These are phyloP conservation scores for Butorides virescens DNA, from an alignment of 2,113 vertebrate species.

Conservation along the genomic window DNA sequence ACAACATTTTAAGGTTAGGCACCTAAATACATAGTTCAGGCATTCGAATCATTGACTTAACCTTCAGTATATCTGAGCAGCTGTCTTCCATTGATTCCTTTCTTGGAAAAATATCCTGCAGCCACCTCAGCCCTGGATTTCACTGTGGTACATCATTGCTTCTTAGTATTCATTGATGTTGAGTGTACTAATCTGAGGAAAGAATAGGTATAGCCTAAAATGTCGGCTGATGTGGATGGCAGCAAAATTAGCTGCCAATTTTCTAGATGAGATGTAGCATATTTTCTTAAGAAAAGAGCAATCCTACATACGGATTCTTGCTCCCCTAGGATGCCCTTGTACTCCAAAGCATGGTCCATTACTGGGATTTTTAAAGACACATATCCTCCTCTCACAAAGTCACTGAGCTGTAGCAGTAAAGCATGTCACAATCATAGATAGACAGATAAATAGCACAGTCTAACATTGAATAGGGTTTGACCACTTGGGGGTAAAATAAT, in stretches of 20 bases:
- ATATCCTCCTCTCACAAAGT: conserved; percentile 4
- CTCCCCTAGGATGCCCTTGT: neutral
- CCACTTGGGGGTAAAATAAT: conserved; percentile 7
- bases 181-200: neutral
- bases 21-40: neutral
- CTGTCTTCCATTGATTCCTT: neutral
- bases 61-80: neutral
- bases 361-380: neutral
- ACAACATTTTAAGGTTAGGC: neutral
- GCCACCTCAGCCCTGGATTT: neutral
- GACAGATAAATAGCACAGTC: neutral
- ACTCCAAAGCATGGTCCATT: neutral
- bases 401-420: conserved; percentile 19
- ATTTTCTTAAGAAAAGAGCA: neutral
- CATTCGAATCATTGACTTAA: neutral
- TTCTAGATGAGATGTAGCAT: neutral
- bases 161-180: neutral
- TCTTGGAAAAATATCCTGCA: neutral
- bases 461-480: neutral
- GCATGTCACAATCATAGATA: neutral
- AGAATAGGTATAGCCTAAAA: neutral
- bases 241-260: conserved; percentile 35
- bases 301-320: neutral
- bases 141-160: neutral
- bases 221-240: neutral